Evolutionary conservation across 1,140 invertebrate genomes (phyloP).

Genomic region (Ridgeia piscesae): DNA sequence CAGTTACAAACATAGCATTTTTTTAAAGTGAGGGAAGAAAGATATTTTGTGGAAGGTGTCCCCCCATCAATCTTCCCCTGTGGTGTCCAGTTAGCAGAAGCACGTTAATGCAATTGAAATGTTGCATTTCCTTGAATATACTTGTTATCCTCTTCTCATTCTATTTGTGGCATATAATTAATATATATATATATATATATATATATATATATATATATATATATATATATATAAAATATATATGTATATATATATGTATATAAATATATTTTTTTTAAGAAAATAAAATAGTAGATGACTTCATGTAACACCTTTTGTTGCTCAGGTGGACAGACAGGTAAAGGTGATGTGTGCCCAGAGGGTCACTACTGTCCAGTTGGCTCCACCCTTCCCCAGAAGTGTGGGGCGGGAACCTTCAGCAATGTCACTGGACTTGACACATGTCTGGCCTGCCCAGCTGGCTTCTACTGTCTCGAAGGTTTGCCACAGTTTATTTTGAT

Average conservation of each 20-base stretch:
- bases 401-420: slow-evolving; percentile 29
- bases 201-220: no score
- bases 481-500: slow-evolving; percentile 18
- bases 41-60: not conserved
- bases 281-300: not conserved
- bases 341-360: slow-evolving; percentile 35
- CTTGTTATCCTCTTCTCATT: not conserved
- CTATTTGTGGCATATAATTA: no score
- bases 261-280: no score
- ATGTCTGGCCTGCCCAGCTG: slow-evolving; percentile 30
- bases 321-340: slow-evolving; percentile 44
- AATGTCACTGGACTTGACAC: slow-evolving; percentile 29
- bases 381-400: slow-evolving; percentile 23
- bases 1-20: not conserved
- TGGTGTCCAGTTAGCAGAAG: not conserved
- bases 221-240: no score
- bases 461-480: slow-evolving; percentile 36
- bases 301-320: no score
- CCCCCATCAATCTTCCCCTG: not conserved
- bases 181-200: no score
- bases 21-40: not conserved
- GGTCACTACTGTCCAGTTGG: slow-evolving; percentile 32
- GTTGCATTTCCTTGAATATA: not conserved
- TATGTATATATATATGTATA: no score
- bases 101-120: not conserved